Conservation (phyloP, 2,797 vertebrate species). For the Epinephelus coioides region DNA sequence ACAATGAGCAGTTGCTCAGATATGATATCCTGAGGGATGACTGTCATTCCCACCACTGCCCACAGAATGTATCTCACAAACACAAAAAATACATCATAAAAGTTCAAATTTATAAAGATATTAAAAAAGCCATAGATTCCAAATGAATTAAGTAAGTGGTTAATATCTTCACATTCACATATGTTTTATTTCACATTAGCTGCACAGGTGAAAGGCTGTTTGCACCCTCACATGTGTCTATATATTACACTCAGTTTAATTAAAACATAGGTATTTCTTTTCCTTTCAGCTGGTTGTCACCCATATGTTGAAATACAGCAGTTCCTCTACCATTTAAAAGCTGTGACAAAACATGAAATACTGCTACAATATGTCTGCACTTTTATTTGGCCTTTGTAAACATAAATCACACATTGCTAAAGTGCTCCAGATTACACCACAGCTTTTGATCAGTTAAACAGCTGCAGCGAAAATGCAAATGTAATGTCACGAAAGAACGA, state of each 20-base stretch:
- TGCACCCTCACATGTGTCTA: background rate
- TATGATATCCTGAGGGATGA: no score
- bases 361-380: conserved; percentile 31
- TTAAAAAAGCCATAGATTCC: background rate
- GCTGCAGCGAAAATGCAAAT: conserved; percentile 52
- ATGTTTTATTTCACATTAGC: background rate
- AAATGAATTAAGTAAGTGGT: background rate
- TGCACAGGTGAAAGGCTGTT: no score
- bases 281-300: conserved; percentile 3
- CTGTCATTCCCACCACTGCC: no score
- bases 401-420: conserved; percentile 65
- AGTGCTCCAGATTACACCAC: conserved; percentile 27
- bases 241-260: conserved; percentile 21
- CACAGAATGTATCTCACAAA: no score
- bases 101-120: background rate
- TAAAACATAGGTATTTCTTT: background rate
- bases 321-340: conserved; percentile 36
- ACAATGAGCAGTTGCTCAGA: no score
- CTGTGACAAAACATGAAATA: conserved; percentile 55
- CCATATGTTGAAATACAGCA: conserved; percentile 8
- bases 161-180: background rate
- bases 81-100: no score
- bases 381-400: conserved; percentile 50
- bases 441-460: conserved; percentile 32
- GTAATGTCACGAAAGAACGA: conserved; percentile 42